These are phyloP conservation scores for Aurelia sp. DNA, from an alignment of 30 jellyfish, hydroid and myxozoan genomes.

Conservation along the genomic window DNA sequence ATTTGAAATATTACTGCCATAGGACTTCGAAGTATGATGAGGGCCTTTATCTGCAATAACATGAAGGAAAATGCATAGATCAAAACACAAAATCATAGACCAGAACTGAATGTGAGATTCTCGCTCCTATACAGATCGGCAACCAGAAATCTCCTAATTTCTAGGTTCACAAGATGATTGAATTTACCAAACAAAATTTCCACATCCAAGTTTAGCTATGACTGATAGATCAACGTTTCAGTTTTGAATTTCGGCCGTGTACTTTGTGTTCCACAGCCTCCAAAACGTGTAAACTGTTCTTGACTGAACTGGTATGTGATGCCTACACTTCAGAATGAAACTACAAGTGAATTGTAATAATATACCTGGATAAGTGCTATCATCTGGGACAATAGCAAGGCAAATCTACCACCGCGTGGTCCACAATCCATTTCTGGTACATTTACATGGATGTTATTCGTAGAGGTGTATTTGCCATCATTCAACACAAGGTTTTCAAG, in stretches of 20 bases:
- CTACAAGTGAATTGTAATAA: neutral
- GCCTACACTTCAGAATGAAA: too few relatives aligned
- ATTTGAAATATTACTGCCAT: constrained; percentile 78
- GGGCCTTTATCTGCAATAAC: constrained; percentile 58
- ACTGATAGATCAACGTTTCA: too few relatives aligned
- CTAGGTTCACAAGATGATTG: too few relatives aligned
- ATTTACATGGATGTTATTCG: constrained; percentile 24
- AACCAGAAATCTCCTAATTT: too few relatives aligned
- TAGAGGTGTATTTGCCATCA: constrained; percentile 1
- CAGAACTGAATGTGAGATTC: too few relatives aligned
- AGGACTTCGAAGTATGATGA: constrained; percentile 60
- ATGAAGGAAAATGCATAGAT: neutral
- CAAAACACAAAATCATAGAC: neutral
- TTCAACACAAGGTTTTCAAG: constrained; percentile 27
- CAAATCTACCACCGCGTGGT: constrained; percentile 4
- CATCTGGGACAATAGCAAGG: constrained; percentile 42
- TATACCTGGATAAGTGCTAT: constrained; percentile 61
- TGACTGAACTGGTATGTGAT: too few relatives aligned
- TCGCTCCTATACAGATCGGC: too few relatives aligned
- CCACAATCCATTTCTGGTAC: constrained; percentile 20
- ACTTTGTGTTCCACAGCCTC: too few relatives aligned
- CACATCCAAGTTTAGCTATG: too few relatives aligned
- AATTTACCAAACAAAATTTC: too few relatives aligned
- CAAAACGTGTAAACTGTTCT: too few relatives aligned
- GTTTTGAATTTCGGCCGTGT: too few relatives aligned